These are phyloP conservation scores for Limanda limanda DNA, from an alignment of 2,113 vertebrate species.

Conservation along the genomic window DNA sequence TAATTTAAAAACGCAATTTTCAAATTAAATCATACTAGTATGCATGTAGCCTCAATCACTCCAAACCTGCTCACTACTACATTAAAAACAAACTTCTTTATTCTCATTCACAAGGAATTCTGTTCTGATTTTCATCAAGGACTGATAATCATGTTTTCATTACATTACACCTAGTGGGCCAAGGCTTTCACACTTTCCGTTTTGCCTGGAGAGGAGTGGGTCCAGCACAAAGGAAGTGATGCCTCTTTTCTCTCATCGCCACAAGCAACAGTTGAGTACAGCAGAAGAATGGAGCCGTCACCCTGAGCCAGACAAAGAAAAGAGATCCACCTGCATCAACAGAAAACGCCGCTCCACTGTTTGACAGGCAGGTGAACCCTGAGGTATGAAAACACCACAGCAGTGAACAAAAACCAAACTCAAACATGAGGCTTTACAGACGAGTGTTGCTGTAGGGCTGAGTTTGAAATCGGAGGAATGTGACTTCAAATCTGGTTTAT, in stretches of 20 bases:
- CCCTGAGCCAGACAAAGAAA: not conserved
- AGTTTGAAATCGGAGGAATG: not conserved
- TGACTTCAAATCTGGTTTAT: not conserved
- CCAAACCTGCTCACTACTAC: not conserved
- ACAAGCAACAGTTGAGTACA: not conserved
- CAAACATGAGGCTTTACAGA: not conserved
- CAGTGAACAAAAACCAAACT: not conserved
- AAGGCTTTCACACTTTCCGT: not conserved
- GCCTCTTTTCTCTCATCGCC: not conserved
- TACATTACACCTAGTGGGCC: no score
- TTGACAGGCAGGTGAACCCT: conserved; percentile 1
- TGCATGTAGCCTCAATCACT: not conserved
- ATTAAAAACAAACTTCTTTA: not conserved
- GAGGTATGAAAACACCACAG: not conserved
- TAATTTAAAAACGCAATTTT: no score
- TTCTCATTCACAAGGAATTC: no score
- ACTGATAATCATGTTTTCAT: not conserved
- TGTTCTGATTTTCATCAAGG: not conserved
- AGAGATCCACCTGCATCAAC: conserved; percentile 5
- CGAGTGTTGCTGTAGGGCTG: not conserved
- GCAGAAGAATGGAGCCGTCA: not conserved
- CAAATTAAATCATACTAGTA: no score
- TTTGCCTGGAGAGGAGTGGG: not conserved
- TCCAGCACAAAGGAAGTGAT: not conserved
- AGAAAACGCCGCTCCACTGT: not conserved